These are phyloP conservation scores for Sphaerophoria taeniata DNA, from an alignment of 2,888 invertebrate genomes.

Conservation along the genomic window DNA sequence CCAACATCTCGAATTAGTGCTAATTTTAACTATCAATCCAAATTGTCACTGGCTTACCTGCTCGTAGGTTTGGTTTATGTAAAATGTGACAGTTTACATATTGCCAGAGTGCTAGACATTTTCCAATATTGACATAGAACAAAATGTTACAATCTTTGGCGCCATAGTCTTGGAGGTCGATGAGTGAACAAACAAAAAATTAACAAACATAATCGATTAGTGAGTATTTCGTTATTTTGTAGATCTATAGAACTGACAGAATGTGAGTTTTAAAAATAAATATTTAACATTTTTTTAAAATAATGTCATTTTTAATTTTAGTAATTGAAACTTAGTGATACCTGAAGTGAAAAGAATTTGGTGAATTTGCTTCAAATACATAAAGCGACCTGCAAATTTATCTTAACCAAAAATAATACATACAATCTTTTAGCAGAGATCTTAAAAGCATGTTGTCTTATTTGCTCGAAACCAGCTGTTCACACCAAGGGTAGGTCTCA, in stretches of 20 bases:
- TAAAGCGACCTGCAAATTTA: background rate
- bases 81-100: constrained; percentile 6
- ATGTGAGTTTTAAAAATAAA: constrained; percentile 3
- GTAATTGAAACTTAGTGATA: constrained; percentile 1
- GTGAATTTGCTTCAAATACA: background rate
- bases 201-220: background rate
- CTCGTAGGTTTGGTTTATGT: background rate
- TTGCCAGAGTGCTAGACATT: background rate
- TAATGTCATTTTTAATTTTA: constrained; percentile 17
- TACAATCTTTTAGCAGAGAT: background rate
- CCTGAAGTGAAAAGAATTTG: background rate
- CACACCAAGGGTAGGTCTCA: constrained; percentile 21
- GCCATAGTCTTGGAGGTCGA: constrained; percentile 29
- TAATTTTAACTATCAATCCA: constrained; percentile 16
- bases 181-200: background rate
- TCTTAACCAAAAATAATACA: constrained; percentile 12
- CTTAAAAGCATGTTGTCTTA: constrained; percentile 1
- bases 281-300: constrained; percentile 21
- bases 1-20: constrained; percentile 31
- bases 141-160: constrained; percentile 14
- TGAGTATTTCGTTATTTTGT: background rate
- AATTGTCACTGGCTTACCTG: background rate
- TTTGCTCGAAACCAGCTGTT: constrained; percentile 28
- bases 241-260: background rate
- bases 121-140: constrained; percentile 28